These are phyloP conservation scores for Eristalinus sepulchralis DNA, from an alignment of 2,888 invertebrate species.

Conservation along the genomic window DNA sequence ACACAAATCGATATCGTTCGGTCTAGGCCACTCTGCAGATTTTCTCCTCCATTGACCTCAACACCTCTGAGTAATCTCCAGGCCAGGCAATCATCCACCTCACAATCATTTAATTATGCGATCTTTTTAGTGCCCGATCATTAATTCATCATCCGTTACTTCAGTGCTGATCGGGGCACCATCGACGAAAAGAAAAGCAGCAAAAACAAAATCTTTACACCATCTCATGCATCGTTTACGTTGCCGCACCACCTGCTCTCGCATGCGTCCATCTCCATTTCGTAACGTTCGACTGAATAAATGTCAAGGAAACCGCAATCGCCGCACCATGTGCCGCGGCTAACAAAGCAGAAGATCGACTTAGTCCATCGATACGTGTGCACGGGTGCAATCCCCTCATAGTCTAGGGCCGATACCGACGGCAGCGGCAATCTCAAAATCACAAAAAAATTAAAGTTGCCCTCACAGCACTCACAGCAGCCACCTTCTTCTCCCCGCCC, in stretches of 20 bases:
- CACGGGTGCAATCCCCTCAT: slow-evolving; percentile 37
- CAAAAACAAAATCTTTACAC: slow-evolving; percentile 27
- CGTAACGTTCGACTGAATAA: slow-evolving; percentile 49
- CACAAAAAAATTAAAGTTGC: slow-evolving; percentile 31
- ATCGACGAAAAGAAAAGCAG: neutral
- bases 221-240: slow-evolving; percentile 32
- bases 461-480: slow-evolving; percentile 13
- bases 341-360: neutral
- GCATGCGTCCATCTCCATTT: slow-evolving; percentile 23
- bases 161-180: neutral
- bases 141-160: slow-evolving; percentile 32
- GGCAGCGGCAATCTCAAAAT: neutral
- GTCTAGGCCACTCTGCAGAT: neutral
- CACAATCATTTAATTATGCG: slow-evolving; percentile 21
- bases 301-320: slow-evolving; percentile 56
- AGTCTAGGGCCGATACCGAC: slow-evolving; percentile 1
- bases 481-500: neutral
- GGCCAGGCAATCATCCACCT: neutral
- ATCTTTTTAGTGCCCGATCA: neutral
- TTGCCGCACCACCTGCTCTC: slow-evolving; percentile 6
- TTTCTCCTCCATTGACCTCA: slow-evolving; percentile 17
- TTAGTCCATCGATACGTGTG: slow-evolving; percentile 31
- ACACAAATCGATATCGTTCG: neutral
- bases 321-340: neutral
- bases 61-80: neutral